phyloP scores from a whole-genome alignment of 2,797 vertebrate species.

The Myripristis murdjan region DNA sequence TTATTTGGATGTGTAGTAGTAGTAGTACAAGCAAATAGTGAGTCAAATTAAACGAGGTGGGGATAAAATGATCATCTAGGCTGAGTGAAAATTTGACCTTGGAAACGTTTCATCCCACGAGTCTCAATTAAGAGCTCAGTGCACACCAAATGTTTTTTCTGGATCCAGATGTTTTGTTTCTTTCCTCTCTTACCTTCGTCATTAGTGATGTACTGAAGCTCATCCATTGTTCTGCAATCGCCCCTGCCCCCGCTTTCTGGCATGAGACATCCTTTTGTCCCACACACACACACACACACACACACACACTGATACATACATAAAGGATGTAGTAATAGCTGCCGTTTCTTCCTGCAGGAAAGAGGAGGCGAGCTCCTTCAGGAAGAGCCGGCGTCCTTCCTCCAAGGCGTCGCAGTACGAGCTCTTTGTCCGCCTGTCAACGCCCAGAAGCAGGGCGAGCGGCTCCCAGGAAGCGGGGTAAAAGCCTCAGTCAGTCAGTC shows the following conservation, averaged over 20 bases:
- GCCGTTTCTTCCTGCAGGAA: conserved; percentile 73
- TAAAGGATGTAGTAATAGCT: conserved; percentile 54
- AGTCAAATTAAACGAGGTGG: conserved; percentile 23
- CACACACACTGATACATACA: conserved; percentile 19
- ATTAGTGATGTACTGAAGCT: conserved; percentile 35
- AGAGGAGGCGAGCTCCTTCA: conserved; percentile 53
- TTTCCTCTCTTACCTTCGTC: conserved; percentile 29
- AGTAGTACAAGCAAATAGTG: conserved; percentile 1
- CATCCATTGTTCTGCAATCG: conserved; percentile 50
- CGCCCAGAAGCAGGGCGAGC: conserved; percentile 61
- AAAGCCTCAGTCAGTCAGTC: conserved; percentile 8
- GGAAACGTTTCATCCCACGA: not conserved
- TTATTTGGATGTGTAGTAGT: not conserved
- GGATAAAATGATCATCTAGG: not conserved
- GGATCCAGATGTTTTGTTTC: conserved; percentile 32
- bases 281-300: conserved; percentile 29
- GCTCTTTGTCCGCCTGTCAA: conserved; percentile 69
- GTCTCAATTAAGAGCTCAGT: too few relatives aligned
- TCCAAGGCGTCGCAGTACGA: conserved; percentile 61
- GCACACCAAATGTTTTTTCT: too few relatives aligned
- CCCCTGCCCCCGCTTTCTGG: conserved; percentile 18
- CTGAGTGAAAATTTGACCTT: not conserved
- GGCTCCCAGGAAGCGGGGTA: conserved; percentile 70
- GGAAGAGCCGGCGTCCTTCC: conserved; percentile 65
- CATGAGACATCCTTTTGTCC: conserved; percentile 55